These are phyloP conservation scores for Didymodactylos carnosus DNA, from an alignment of 2,888 invertebrate species.

Conservation along the genomic window DNA sequence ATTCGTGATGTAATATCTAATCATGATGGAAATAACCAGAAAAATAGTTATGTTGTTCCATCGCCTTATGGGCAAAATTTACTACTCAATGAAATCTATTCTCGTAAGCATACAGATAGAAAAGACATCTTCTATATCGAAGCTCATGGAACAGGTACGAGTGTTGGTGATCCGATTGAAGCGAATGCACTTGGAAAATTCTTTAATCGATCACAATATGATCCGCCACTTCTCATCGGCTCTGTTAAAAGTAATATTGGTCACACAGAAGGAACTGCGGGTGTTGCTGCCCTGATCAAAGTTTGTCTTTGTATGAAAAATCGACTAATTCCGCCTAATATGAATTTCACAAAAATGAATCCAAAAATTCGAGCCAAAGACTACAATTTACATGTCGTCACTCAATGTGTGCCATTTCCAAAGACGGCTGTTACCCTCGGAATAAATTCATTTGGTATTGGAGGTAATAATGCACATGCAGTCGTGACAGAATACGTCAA, in stretches of 20 bases:
- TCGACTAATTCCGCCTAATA: constrained; percentile 19
- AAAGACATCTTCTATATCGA: constrained; percentile 18
- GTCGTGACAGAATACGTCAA: no score
- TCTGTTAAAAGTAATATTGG: constrained; percentile 24
- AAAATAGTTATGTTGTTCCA: constrained; percentile 20
- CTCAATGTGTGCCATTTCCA: not conserved
- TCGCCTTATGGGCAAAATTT: constrained; percentile 18
- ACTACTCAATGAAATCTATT: constrained; percentile 17
- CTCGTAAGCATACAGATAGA: constrained; percentile 13
- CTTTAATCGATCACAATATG: not conserved
- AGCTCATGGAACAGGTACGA: constrained; percentile 22
- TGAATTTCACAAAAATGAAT: constrained; percentile 19
- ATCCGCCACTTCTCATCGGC: constrained; percentile 14
- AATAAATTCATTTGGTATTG: constrained; percentile 24
- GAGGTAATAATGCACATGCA: constrained; percentile 23
- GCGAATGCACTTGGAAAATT: constrained; percentile 16
- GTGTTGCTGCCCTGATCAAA: constrained; percentile 21
- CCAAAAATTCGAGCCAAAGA: constrained; percentile 16
- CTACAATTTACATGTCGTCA: not conserved
- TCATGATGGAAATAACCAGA: constrained; percentile 20
- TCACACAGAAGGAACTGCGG: constrained; percentile 22
- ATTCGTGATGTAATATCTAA: constrained; percentile 17
- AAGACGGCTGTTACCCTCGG: constrained; percentile 17
- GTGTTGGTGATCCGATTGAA: constrained; percentile 20
- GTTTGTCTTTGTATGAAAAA: constrained; percentile 22